Percentiles rank a stretch among this genome's conserved stretches.
phyloP scores from a whole-genome alignment of 2,113 vertebrate species.

The Atherinomorus stipes region DNA sequence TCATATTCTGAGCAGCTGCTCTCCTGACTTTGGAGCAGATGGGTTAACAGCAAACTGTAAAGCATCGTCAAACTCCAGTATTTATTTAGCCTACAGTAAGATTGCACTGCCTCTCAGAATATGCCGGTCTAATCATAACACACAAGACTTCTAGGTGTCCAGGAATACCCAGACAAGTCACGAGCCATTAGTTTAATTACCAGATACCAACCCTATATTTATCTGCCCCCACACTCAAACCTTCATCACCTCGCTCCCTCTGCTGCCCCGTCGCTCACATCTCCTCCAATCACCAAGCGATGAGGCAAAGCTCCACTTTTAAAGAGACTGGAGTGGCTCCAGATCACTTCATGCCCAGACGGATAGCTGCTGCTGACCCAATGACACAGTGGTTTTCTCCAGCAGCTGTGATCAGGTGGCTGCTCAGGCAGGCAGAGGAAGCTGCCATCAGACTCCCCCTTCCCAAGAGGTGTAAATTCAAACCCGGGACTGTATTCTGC shows the following conservation, averaged over 20 bases:
- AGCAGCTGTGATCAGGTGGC: constrained; percentile 30
- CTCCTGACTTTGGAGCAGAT: constrained; percentile 17
- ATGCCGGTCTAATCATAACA: constrained; percentile 70
- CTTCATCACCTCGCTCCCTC: constrained; percentile 53
- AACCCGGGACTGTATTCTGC: constrained; percentile 56
- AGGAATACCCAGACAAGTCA: constrained; percentile 68
- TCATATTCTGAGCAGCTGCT: constrained; percentile 62
- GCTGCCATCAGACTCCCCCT: constrained; percentile 36
- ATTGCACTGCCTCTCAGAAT: constrained; percentile 70
- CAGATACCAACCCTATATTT: constrained; percentile 56
- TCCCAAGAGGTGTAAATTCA: constrained; percentile 62
- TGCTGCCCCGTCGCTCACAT: constrained; percentile 22
- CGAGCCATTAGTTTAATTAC: constrained; percentile 54
- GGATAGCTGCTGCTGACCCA: constrained; percentile 66
- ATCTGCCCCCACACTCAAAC: constrained; percentile 51
- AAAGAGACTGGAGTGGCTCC: constrained; percentile 64
- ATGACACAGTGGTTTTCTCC: constrained; percentile 69
- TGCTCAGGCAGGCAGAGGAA: constrained; percentile 43
- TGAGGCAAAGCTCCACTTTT: constrained; percentile 60
- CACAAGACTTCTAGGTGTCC: constrained; percentile 62
- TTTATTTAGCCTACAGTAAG: constrained; percentile 70
- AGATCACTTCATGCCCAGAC: constrained; percentile 56
- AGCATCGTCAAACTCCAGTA: constrained; percentile 48
- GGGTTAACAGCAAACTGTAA: constrained; percentile 32
- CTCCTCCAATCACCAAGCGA: background rate